Evolutionary conservation across 2,888 invertebrate genomes (phyloP), one percentile per base, ranked within the genome.

Genomic region (Apotomis capreana): DNA sequence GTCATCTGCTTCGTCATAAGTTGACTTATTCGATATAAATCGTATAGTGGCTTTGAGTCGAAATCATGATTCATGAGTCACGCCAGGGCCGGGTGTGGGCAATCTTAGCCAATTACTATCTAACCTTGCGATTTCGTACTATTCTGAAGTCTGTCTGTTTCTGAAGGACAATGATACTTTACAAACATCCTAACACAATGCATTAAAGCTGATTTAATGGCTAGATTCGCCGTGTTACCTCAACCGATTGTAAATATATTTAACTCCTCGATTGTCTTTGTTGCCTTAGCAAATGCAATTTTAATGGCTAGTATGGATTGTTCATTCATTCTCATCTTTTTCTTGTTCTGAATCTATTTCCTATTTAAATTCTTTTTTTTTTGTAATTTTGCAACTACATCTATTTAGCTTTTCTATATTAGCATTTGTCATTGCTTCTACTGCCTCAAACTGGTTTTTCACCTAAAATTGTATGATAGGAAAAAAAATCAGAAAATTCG

Each of bases 61-160:
- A 86, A 73, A 84, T 85, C 85, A 85, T 87, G 85, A 87, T 82
- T 86, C 87, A 86, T 87, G 85, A 87, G 82, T 86, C 87, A 86
- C 84, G 82, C 85, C 87, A 86, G 84, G 84, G 81, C 82, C 83
- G 83, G 81, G 80, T 83, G 80, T 80, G 80, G 80, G 84, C 86
- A 86, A 88, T 89, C 87, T 87, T 87, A 83, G 82, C 82, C 89
- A 88, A 89, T 90, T 90, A 87, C 85, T 78, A 76, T 62, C 73
- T 82, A 86, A 85, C 86, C 88, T 86, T 87, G 85, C 73, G 77
- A 76, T 81, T 83, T 84, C 76, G 81, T 78, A 78, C 68, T 83
- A 84, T 83, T 82, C 79, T 86, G 84, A 85, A 58, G 68, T 57
- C 52, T 64, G 44, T 59, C 26, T 40, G 51, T 26, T 46, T 5